Percentiles rank a stretch among this genome's conserved stretches.
phyloP scores from a whole-genome alignment of 1,140 invertebrate species.

The Zophobas atratus region DNA sequence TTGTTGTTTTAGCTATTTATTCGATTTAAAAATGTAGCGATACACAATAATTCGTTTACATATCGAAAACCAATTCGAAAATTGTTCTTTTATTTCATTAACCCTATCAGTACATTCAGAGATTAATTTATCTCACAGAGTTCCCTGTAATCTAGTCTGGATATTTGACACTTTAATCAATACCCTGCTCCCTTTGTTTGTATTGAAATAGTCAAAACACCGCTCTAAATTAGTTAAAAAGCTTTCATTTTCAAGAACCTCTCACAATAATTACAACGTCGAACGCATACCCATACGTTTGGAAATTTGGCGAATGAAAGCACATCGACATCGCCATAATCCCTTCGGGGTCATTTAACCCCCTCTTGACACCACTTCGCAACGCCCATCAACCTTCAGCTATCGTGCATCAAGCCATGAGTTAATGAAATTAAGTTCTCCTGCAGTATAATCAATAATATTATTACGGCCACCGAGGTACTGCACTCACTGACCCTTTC shows the following conservation, averaged over 20 bases:
- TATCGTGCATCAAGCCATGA: conserved; percentile 20
- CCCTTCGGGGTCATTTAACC: conserved; percentile 25
- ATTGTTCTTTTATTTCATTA: too few relatives aligned
- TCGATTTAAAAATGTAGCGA: too few relatives aligned
- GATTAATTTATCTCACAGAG: too few relatives aligned
- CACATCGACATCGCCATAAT: conserved; percentile 5
- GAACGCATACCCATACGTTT: conserved; percentile 2
- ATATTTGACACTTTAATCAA: too few relatives aligned
- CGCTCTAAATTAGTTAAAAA: not conserved
- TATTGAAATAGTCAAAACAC: too few relatives aligned
- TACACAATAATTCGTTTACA: too few relatives aligned
- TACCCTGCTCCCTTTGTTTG: too few relatives aligned
- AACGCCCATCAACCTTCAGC: conserved; percentile 30
- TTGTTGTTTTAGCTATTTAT: too few relatives aligned
- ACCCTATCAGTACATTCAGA: too few relatives aligned
- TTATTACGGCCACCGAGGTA: conserved; percentile 21
- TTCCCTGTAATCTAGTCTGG: too few relatives aligned
- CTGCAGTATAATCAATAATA: conserved; percentile 45
- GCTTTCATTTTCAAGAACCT: not conserved
- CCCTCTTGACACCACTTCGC: conserved; percentile 31
- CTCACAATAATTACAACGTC: conserved; percentile 15
- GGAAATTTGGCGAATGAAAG: conserved; percentile 14
- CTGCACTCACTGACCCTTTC: conserved; percentile 22
- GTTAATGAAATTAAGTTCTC: conserved; percentile 44
- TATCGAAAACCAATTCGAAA: too few relatives aligned